These are phyloP conservation scores for Montipora efflorescens DNA, from an alignment of 64 coral and sea anemone species.

Conservation along the genomic window DNA sequence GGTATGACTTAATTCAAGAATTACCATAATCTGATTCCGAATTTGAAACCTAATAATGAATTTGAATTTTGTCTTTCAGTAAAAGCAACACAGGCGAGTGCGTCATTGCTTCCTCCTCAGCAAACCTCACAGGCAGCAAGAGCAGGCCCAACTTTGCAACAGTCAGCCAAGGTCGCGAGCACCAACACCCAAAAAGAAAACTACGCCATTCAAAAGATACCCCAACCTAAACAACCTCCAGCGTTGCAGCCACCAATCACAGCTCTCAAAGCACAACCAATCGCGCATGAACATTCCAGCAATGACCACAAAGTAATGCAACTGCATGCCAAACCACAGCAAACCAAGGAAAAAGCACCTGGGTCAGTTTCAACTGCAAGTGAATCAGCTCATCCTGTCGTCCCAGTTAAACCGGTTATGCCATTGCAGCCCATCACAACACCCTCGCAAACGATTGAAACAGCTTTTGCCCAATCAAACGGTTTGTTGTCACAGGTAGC, in stretches of 20 bases:
- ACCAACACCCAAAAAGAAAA: background rate
- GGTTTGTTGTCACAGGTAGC: slow-evolving; percentile 37
- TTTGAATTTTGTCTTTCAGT: background rate
- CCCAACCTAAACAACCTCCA: background rate
- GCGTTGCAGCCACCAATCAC: background rate
- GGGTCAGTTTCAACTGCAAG: background rate
- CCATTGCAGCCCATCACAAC: background rate
- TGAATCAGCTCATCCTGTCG: background rate
- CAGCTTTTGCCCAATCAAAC: slow-evolving; percentile 23
- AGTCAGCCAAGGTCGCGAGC: background rate
- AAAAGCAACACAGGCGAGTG: background rate
- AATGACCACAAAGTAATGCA: slow-evolving; percentile 13
- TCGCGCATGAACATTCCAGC: background rate
- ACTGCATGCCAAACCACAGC: background rate
- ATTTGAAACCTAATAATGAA: no score
- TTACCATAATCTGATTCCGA: no score
- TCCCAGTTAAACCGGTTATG: background rate
- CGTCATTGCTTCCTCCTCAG: background rate
- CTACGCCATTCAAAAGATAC: background rate
- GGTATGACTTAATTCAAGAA: no score
- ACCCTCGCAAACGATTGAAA: background rate
- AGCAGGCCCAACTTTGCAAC: background rate
- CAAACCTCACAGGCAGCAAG: background rate
- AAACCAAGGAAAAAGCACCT: background rate
- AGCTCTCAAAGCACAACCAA: background rate